Evolutionary conservation across 1,140 invertebrate species (phyloP).

Genomic region (Drosophila tristis): DNA sequence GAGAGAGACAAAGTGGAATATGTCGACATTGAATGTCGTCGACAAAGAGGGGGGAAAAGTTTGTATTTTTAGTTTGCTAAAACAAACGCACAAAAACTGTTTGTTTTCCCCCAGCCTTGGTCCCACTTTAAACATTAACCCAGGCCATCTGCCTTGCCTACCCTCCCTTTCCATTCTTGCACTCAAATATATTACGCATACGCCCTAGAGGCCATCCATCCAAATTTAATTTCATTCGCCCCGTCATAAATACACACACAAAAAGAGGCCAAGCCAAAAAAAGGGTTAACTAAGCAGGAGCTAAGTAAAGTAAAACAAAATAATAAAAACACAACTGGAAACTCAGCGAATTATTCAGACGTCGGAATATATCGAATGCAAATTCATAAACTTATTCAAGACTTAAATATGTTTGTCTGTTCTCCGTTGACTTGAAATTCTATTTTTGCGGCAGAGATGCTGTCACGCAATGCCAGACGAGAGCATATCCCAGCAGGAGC

Average conservation of each 20-base stretch:
- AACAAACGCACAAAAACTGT: constrained; percentile 17
- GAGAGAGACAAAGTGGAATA: constrained; percentile 11
- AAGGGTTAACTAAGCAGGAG: not conserved
- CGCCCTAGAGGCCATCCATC: constrained; percentile 52
- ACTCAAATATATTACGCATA: constrained; percentile 60
- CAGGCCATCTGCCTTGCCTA: not conserved
- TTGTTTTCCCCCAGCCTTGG: not conserved
- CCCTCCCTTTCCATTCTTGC: not conserved
- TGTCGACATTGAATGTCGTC: constrained; percentile 12
- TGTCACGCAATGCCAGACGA: no score
- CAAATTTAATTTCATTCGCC: constrained; percentile 58
- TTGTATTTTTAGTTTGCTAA: constrained; percentile 37
- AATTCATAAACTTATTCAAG: no score
- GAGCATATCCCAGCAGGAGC: no score
- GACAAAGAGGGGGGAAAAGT: constrained; percentile 2
- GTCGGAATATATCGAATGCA: no score
- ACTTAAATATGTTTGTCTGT: no score
- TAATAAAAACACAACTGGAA: not conserved
- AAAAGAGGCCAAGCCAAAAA: constrained; percentile 4
- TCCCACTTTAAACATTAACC: constrained; percentile 2
- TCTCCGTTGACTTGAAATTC: no score
- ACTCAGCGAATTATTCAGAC: no score
- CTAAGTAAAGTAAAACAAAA: constrained; percentile 5
- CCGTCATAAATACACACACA: constrained; percentile 43
- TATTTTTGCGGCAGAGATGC: no score